Base-by-base conservation (phyloP, 2,113 vertebrate genomes). In the Passerina amoena region DNA sequence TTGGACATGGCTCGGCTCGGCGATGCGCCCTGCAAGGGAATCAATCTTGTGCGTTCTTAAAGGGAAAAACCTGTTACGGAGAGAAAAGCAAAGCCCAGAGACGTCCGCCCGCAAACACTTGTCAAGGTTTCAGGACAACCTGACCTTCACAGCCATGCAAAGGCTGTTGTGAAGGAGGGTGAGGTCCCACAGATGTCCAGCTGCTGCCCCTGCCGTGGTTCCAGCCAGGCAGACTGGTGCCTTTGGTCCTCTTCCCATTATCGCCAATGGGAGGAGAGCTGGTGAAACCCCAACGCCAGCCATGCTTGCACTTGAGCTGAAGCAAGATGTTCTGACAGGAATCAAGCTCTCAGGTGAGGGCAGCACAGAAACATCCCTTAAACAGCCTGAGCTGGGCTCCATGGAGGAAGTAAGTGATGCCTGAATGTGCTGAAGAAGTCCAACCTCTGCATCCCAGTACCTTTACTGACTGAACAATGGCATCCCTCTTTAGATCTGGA, bases 31-130 rank as follows among this genome's bases (percentile, higher is more conserved):
- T 97, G 98, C 97, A 97, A 98, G 97, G 97, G 98, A 98, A 98
- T 98, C 98, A 98, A 97, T 98, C 98, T 98, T 97, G 86, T 66
- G 95, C 68, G 13, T 97, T 97, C 97, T 97, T 97, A 96, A 97
- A 98, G 97, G 97, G 93, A 84, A 94, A 94, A 97, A 92, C 97
- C 97, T 93, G 96, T 84, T 95, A 88, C 0, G 10, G 95, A 86
- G 96, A 40, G 12, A 87, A 93, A 70, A 87, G 96, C 63, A 31
- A 73, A 91, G 95, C 90, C 53, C 4, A 16, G 84, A 92, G 87
- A 90, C 10, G 12, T 22, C 48, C 33, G 8, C 89, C 63, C 9
- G 61, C 68, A 56, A 92, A 88, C 78, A n/a, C 3, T 6, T 7
- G 59, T 42, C 70, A 24, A 33, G 76, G 77, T n/a, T 63, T 50